Conservation (phyloP, 23 tunicate species). For the Styela plicata region DNA sequence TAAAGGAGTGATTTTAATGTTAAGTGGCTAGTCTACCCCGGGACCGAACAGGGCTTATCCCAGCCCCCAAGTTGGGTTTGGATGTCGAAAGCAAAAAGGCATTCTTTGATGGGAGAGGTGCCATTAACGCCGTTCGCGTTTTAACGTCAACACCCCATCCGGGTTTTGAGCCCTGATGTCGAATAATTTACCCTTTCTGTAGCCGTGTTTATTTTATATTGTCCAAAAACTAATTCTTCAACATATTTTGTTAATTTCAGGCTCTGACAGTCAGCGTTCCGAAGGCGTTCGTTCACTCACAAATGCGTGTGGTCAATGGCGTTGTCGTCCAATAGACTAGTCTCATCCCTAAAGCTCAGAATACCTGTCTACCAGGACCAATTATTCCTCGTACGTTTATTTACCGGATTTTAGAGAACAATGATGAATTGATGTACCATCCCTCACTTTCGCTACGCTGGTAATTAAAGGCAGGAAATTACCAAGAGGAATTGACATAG, state of each 20-base stretch:
- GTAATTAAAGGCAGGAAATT: not conserved
- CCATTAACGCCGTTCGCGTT: not conserved
- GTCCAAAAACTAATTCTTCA: not conserved
- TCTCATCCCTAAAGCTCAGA: constrained; percentile 32
- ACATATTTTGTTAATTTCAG: constrained; percentile 28
- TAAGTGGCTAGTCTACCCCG: constrained; percentile 18
- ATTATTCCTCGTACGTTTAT: constrained; percentile 19
- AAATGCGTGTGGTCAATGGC: constrained; percentile 80
- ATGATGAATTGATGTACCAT: constrained; percentile 6
- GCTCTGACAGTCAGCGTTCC: constrained; percentile 76
- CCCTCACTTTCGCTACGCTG: constrained; percentile 9
- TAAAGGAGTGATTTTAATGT: constrained; percentile 18
- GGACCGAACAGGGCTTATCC: not conserved
- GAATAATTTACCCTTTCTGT: not conserved
- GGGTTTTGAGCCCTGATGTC: not conserved
- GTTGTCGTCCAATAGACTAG: constrained; percentile 63
- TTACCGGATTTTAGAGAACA: constrained; percentile 15
- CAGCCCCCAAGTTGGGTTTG: constrained; percentile 20
- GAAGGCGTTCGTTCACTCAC: constrained; percentile 69
- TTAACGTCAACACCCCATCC: not conserved
- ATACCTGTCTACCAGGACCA: not conserved
- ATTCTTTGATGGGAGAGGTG: not conserved
- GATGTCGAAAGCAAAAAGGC: constrained; percentile 10
- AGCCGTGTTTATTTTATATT: constrained; percentile 10
- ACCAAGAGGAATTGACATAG: not conserved